Evolutionary conservation across 2,113 vertebrate genomes (phyloP).

Genomic region (Triplophysa rosa): DNA sequence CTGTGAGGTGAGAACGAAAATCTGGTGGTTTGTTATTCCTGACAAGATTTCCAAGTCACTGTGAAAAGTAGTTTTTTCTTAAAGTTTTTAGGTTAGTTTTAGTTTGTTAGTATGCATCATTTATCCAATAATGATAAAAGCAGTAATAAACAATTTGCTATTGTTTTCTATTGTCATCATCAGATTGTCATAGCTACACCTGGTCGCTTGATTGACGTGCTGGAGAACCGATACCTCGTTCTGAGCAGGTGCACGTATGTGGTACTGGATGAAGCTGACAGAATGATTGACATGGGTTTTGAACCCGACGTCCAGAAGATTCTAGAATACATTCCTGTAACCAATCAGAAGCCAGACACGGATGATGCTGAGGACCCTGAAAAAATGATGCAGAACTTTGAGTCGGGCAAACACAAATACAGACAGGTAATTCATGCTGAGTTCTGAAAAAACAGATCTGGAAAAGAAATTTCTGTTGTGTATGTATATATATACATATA

Average conservation of each 20-base stretch:
- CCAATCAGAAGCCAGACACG: slow-evolving; percentile 95
- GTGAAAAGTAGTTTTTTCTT: too few species aligned
- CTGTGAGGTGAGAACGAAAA: slow-evolving; percentile 81
- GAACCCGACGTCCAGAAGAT: slow-evolving; percentile 98
- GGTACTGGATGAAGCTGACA: slow-evolving; percentile 94
- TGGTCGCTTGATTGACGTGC: slow-evolving; percentile 91
- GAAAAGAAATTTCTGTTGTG: background rate
- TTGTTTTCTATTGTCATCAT: background rate
- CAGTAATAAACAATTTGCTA: background rate
- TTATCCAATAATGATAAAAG: background rate
- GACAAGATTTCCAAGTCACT: too few species aligned
- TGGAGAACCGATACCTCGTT: slow-evolving; percentile 96
- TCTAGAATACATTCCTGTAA: slow-evolving; percentile 96
- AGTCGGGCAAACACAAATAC: slow-evolving; percentile 96
- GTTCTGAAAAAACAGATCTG: too few species aligned
- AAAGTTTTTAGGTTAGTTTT: too few species aligned
- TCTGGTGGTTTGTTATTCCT: background rate
- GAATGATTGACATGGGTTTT: slow-evolving; percentile 99
- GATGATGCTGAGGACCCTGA: slow-evolving; percentile 96
- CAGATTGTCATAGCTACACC: slow-evolving; percentile 97
- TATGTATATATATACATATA: too few species aligned
- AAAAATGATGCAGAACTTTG: slow-evolving; percentile 96
- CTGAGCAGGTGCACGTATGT: slow-evolving; percentile 96
- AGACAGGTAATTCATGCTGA: slow-evolving; percentile 79
- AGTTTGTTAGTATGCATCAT: background rate